These are phyloP conservation scores for Bombus haemorrhoidalis DNA, from an alignment of 1,140 invertebrate species.

Conservation along the genomic window DNA sequence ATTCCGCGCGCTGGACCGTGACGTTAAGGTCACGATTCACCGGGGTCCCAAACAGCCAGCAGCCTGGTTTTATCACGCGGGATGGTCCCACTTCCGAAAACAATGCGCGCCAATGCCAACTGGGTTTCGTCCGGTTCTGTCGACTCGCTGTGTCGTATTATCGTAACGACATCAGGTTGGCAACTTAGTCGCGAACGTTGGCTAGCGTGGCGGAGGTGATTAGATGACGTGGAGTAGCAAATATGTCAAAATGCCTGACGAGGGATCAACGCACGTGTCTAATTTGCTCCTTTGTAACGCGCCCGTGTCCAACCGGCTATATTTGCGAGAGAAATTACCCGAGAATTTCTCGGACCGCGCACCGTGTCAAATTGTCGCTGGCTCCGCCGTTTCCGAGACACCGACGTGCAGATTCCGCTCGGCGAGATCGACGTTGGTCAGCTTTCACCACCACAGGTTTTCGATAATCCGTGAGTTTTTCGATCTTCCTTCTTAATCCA, in stretches of 20 bases:
- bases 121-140: not conserved
- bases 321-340: conserved; percentile 34
- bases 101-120: not conserved
- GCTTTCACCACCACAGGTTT: not conserved
- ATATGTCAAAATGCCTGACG: conserved; percentile 35
- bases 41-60: no score
- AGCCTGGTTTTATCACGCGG: not conserved
- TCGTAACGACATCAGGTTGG: conserved; percentile 6
- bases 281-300: conserved; percentile 38
- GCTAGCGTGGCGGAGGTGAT: conserved; percentile 16
- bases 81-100: not conserved
- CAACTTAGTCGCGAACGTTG: not conserved
- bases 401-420: no score
- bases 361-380: conserved; percentile 21
- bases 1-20: not conserved
- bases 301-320: conserved; percentile 22
- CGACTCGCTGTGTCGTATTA: not conserved
- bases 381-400: not conserved
- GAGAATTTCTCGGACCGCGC: not conserved
- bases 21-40: not conserved
- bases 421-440: not conserved
- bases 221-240: conserved; percentile 32
- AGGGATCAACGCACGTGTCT: conserved; percentile 36
- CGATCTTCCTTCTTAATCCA: no score
- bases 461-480: not conserved